Evolutionary conservation across 2,113 vertebrate genomes (phyloP).

Genomic region (Hemicordylus capensis): DNA sequence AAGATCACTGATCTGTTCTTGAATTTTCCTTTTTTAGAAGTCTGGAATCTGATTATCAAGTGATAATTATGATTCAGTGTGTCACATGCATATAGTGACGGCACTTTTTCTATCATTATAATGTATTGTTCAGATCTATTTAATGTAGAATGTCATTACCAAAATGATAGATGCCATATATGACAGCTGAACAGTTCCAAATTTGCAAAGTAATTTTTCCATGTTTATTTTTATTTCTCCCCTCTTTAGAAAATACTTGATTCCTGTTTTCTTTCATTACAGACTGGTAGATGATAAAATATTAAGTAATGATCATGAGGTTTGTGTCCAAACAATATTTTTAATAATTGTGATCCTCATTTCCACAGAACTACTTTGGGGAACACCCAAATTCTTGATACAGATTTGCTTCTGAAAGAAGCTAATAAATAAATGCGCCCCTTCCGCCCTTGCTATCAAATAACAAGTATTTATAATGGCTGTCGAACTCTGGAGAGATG

Average conservation of each 20-base stretch:
- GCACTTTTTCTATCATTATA: background rate
- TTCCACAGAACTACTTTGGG: background rate
- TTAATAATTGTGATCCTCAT: background rate
- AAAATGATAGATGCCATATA: background rate
- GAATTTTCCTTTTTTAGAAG: conserved; percentile 10
- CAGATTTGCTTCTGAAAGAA: background rate
- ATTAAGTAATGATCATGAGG: background rate
- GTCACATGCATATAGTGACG: background rate
- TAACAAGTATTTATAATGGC: background rate
- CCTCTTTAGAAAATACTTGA: background rate
- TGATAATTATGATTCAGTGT: conserved; percentile 18
- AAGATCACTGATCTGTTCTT: conserved; percentile 13
- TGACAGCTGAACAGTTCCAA: background rate
- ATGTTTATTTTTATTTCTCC: background rate
- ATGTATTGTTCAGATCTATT: conserved; percentile 1
- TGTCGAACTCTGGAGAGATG: background rate
- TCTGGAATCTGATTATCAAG: conserved; percentile 5
- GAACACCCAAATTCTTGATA: background rate
- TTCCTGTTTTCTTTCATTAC: background rate
- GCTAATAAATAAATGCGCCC: background rate
- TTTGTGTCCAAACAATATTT: background rate
- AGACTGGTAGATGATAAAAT: background rate
- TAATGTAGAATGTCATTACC: conserved; percentile 8
- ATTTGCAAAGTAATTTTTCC: background rate
- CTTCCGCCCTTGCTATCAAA: background rate